These are phyloP conservation scores for Penaeus chinensis DNA, from an alignment of 1,140 invertebrate genomes.

Conservation along the genomic window DNA sequence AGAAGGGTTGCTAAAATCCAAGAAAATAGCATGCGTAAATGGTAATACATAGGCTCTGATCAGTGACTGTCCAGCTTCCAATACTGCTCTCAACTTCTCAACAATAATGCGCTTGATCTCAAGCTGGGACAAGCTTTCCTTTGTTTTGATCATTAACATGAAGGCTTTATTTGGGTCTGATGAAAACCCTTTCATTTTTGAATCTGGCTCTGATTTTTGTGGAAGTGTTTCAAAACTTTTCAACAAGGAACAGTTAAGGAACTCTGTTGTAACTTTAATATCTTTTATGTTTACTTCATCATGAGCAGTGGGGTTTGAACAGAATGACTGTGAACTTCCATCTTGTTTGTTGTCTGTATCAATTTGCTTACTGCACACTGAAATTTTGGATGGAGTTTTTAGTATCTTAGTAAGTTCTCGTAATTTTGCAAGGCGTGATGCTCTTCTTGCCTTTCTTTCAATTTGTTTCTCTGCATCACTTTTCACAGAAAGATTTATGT, in stretches of 20 bases:
- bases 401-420: conserved; percentile 43
- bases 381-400: conserved; percentile 42
- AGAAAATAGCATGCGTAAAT: conserved; percentile 38
- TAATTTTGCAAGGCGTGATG: conserved; percentile 41
- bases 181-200: neutral
- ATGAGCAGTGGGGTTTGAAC: too few species aligned
- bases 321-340: too few species aligned
- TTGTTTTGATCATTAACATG: conserved; percentile 47
- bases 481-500: neutral
- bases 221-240: too few species aligned
- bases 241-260: too few species aligned
- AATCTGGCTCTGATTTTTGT: neutral
- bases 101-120: conserved; percentile 39
- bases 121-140: conserved; percentile 30
- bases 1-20: conserved; percentile 44
- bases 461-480: conserved; percentile 14
- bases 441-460: conserved; percentile 50
- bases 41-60: conserved; percentile 44
- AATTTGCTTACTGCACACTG: neutral
- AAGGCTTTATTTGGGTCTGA: conserved; percentile 28
- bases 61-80: conserved; percentile 33
- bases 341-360: too few species aligned
- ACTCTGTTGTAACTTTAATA: too few species aligned
- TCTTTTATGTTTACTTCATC: too few species aligned
- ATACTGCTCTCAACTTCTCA: conserved; percentile 26